These are phyloP conservation scores for Bombus confusus DNA, from an alignment of 1,140 invertebrate species.

Conservation along the genomic window DNA sequence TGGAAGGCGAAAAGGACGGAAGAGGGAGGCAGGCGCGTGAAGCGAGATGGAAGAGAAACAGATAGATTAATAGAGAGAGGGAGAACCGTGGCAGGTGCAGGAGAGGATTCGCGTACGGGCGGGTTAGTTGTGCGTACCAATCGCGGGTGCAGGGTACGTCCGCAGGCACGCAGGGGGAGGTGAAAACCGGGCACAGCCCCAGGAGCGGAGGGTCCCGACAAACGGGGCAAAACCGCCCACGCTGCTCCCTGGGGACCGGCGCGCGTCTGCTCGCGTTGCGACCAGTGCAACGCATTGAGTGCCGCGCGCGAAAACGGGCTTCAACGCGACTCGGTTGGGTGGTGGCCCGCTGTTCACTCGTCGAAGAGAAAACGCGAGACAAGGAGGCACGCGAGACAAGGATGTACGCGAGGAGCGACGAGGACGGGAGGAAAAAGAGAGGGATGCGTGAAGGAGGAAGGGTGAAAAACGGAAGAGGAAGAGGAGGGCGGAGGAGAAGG, in stretches of 20 bases:
- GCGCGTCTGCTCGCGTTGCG: conserved; percentile 65
- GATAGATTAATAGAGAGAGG: conserved; percentile 35
- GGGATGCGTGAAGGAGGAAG: conserved; percentile 37
- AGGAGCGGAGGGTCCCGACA: conserved; percentile 63
- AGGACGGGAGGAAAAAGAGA: conserved; percentile 59
- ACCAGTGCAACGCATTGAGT: conserved; percentile 59
- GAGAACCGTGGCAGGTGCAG: conserved; percentile 60
- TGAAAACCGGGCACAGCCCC: conserved; percentile 69
- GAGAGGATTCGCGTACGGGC: conserved; percentile 68
- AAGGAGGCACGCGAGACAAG: conserved; percentile 8
- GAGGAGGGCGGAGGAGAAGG: conserved; percentile 68
- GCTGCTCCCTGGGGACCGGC: conserved; percentile 63
- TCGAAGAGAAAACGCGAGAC: conserved; percentile 34
- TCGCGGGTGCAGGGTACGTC: conserved; percentile 69
- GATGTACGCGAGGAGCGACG: background rate
- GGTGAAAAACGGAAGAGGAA: conserved; percentile 62
- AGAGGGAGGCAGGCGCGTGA: conserved; percentile 7
- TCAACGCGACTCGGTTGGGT: conserved; percentile 59
- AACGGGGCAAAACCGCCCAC: conserved; percentile 69
- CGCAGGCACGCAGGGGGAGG: conserved; percentile 69
- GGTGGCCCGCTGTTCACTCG: conserved; percentile 45
- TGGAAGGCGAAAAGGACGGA: background rate
- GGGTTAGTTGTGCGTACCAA: conserved; percentile 68
- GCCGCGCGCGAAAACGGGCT: conserved; percentile 62
- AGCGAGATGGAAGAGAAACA: background rate